Evolutionary conservation across 2,113 vertebrate genomes (phyloP).

Genomic region (Callaeas wilsoni): DNA sequence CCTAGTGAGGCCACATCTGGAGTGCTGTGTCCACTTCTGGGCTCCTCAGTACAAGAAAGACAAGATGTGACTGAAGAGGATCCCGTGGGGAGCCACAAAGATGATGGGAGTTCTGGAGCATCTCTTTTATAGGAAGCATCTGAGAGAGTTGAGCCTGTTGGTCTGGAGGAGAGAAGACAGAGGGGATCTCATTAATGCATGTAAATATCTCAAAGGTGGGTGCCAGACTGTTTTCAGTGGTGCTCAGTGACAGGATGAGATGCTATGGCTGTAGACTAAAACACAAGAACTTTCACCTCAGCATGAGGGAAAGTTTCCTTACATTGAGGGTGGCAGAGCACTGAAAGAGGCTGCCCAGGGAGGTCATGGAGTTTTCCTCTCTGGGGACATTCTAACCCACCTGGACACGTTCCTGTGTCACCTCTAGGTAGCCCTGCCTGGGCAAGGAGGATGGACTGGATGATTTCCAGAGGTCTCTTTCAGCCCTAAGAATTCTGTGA

Average conservation of each 20-base stretch:
- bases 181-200: not conserved
- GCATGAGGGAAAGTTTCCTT: not conserved
- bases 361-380: not conserved
- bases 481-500: not conserved
- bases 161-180: not conserved
- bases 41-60: not conserved
- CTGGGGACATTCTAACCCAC: not conserved
- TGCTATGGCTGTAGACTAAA: not conserved
- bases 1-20: not conserved
- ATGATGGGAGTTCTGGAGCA: not conserved
- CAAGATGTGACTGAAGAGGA: not conserved
- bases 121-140: not conserved
- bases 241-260: not conserved
- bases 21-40: not conserved
- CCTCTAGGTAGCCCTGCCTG: not conserved
- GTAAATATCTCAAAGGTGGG: not conserved
- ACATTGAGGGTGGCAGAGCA: not conserved
- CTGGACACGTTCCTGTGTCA: fast-evolving
- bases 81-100: not conserved
- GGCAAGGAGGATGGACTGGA: not conserved
- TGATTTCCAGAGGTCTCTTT: not conserved
- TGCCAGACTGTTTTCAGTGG: not conserved
- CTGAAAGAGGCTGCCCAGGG: not conserved
- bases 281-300: not conserved
- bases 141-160: not conserved